Percentiles rank a stretch among this genome's conserved stretches.
phyloP scores from a whole-genome alignment of 2,888 invertebrate species.

The Coleophora deauratella region DNA sequence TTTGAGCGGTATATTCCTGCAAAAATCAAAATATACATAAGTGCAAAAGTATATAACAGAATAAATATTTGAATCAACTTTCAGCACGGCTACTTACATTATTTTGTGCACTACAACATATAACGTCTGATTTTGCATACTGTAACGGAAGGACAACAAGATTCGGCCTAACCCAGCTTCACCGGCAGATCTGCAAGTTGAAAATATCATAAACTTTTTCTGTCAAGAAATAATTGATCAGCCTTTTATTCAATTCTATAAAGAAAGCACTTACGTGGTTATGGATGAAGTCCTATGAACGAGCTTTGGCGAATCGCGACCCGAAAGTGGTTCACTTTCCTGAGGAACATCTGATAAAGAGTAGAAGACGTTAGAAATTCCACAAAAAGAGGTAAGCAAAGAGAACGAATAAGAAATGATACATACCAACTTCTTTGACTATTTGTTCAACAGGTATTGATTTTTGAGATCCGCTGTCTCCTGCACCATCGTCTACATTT shows the following conservation, averaged over 20 bases:
- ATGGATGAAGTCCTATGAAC: constrained; percentile 76
- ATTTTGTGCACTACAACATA: constrained; percentile 92
- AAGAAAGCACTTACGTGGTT: constrained; percentile 53
- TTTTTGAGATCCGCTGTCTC: constrained; percentile 40
- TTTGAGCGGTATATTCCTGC: constrained; percentile 84
- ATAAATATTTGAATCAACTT: too few species aligned
- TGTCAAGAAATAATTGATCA: neutral
- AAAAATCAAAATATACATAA: neutral
- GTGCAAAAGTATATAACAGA: neutral
- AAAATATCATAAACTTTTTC: constrained; percentile 2
- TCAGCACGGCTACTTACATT: constrained; percentile 80
- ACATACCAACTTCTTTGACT: constrained; percentile 51
- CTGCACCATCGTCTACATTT: constrained; percentile 35
- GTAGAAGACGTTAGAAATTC: neutral
- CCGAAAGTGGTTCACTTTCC: constrained; percentile 34
- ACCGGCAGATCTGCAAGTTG: constrained; percentile 75
- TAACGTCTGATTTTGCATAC: constrained; percentile 86
- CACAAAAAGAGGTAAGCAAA: too few species aligned
- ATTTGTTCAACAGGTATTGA: constrained; percentile 54
- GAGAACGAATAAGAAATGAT: neutral
- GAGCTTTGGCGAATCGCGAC: constrained; percentile 57
- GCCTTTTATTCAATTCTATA: neutral
- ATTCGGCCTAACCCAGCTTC: constrained; percentile 86
- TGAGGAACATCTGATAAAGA: constrained; percentile 41
- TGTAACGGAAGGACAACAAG: constrained; percentile 89